Base-by-base conservation (phyloP, 2,113 vertebrate genomes). In the Macroglossus sobrinus region DNA sequence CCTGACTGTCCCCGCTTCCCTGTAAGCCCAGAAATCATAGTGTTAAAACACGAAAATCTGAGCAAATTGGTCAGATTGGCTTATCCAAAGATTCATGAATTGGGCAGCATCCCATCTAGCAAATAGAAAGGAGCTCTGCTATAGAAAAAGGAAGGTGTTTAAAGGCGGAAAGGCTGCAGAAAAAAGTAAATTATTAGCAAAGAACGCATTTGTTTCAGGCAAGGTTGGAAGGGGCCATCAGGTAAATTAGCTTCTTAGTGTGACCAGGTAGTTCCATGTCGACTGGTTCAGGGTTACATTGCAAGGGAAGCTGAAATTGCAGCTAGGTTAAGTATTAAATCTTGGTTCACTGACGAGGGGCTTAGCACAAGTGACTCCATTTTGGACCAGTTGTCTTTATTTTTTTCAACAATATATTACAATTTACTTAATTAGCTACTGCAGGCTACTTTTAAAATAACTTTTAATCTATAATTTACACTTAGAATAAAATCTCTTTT, bases 401-500 rank as follows among this genome's bases (percentile, higher is more conserved):
- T 47, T 45, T 50, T 53, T 71, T 40, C 15, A 74, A 72, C 38
- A 45, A 28, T 7, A 38, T 16, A 14, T 47, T 74, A 40, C 45
- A 59, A 16, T 85, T 84, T 61, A 22, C 24, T 53, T 50, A 47
- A 38, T 47, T 59, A 61, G 63, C 40, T 22, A 63, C 59, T 30
- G 14, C 33, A 43, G 71, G 61, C 38, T 28, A 33, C 47, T n/a
- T 61, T 53, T 26, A 35, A 35, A 50, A 50, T 63, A 79, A 86
- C 47, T 68, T 87, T 74, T 88, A 81, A 63, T 84, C 43, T 84
- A 63, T 13, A 74, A n/a, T 72, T 93, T 79, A 35, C 33, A 45
- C 33, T 50, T 84, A 94, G 69, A 93, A 87, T 35, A 84, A 90
- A 87, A 90, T 4, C 18, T 68, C n/a, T 80, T 91, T 68, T 53